A percentile compares a stretch with the other conserved stretches of the same genome.
Conservation (phyloP, 2,888 invertebrate genomes). For the Cryptocephalus primarius region DNA sequence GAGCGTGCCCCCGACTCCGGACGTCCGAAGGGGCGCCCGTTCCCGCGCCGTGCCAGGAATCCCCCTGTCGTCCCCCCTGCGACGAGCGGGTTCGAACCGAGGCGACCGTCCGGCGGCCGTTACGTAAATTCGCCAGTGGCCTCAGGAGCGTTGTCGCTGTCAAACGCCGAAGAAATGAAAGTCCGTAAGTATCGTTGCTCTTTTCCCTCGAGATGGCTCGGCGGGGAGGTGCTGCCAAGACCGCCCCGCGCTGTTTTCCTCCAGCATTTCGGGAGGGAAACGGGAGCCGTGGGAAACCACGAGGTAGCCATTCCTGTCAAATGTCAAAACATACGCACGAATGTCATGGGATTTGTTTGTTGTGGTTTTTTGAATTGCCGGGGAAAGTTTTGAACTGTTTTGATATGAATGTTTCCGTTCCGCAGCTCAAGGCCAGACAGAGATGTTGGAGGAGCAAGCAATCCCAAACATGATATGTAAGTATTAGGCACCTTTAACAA, state of each 20-base stretch:
- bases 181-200: slow-evolving; percentile 21
- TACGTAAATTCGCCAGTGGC: slow-evolving; percentile 18
- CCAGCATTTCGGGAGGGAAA: background rate
- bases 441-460: background rate
- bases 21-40: no score
- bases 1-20: no score
- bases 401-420: background rate
- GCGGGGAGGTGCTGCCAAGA: background rate
- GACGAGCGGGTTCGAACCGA: slow-evolving; percentile 4
- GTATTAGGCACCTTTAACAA: background rate
- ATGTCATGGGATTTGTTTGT: slow-evolving; percentile 12
- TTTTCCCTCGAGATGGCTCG: background rate
- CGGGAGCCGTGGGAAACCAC: slow-evolving; percentile 17
- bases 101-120: slow-evolving; percentile 6
- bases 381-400: slow-evolving; percentile 5
- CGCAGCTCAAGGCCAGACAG: background rate
- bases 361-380: slow-evolving; percentile 13
- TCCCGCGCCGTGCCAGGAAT: no score
- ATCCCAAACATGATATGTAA: background rate
- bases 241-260: background rate
- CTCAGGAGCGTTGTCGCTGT: slow-evolving; percentile 14
- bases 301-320: slow-evolving; percentile 26
- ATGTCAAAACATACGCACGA: slow-evolving; percentile 17
- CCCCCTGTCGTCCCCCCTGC: background rate
- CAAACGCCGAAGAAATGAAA: slow-evolving; percentile 23